These are phyloP conservation scores for Glossosoma conforme DNA, from an alignment of 1,140 invertebrate species.

Conservation along the genomic window DNA sequence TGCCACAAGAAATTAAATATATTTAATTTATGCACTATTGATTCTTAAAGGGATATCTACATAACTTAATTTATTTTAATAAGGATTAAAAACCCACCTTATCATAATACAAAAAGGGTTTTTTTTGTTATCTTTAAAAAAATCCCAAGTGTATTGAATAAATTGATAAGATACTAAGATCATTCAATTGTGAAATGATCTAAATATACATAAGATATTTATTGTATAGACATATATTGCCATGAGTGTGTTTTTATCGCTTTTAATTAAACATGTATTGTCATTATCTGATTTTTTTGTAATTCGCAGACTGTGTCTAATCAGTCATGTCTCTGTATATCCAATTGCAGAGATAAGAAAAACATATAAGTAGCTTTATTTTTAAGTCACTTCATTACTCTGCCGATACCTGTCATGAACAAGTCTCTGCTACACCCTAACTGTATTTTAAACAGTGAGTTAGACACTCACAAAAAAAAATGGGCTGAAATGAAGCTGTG, in stretches of 20 bases:
- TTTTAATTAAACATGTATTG: not conserved
- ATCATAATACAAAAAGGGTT: not conserved
- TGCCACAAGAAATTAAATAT: too few species aligned
- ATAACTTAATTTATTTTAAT: too few species aligned
- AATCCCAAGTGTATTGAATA: not conserved
- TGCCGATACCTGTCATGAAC: slow-evolving; percentile 4
- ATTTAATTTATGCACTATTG: too few species aligned
- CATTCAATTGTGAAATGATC: not conserved
- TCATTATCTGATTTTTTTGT: too few species aligned
- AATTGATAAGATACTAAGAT: not conserved
- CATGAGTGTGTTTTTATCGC: not conserved
- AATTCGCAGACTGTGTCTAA: too few species aligned
- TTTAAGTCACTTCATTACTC: not conserved
- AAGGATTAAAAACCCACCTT: too few species aligned
- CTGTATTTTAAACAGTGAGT: slow-evolving; percentile 8
- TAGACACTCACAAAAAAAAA: slow-evolving; percentile 12
- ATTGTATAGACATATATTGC: not conserved
- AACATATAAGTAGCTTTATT: not conserved
- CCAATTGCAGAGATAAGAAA: not conserved
- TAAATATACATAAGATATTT: not conserved
- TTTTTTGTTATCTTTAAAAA: not conserved
- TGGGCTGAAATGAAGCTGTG: slow-evolving; percentile 18
- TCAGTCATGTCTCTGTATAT: not conserved
- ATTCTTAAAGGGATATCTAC: too few species aligned
- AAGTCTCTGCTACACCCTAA: not conserved